Evolutionary conservation across 2,797 vertebrate genomes (phyloP).

Genomic region (Chaunax sp.): DNA sequence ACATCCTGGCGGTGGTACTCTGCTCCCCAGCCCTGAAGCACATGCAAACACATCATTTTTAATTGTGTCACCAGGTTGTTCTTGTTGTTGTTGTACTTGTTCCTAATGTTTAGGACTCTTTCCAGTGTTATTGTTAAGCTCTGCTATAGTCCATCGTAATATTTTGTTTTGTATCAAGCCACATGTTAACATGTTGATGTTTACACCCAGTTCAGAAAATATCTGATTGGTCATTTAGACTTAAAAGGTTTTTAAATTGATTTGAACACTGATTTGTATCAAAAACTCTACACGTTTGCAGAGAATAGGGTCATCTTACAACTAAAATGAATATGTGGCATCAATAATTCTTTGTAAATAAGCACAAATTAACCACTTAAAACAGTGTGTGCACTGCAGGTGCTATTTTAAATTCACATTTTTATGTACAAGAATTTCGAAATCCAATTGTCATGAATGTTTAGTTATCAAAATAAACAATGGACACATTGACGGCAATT

Average conservation of each 20-base stretch:
- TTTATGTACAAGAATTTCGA: not conserved
- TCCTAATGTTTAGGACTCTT: not conserved
- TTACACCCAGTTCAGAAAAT: too few species aligned
- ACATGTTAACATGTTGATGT: not conserved
- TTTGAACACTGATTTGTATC: too few species aligned
- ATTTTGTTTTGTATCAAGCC: not conserved
- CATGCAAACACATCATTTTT: not conserved
- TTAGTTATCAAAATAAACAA: not conserved
- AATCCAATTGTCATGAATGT: too few species aligned
- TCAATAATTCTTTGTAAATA: too few species aligned
- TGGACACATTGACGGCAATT: not conserved
- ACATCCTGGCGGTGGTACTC: conserved; percentile 99
- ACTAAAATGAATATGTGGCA: too few species aligned
- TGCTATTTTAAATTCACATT: not conserved
- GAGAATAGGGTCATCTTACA: too few species aligned
- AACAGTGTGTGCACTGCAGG: too few species aligned
- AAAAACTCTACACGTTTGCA: too few species aligned
- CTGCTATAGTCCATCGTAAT: not conserved
- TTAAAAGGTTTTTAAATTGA: too few species aligned
- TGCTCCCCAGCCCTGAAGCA: conserved; percentile 96
- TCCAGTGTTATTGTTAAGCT: not conserved
- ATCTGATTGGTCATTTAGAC: too few species aligned
- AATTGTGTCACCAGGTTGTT: not conserved
- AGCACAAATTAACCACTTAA: not conserved
- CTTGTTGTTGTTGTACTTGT: not conserved